Conservation (phyloP, 2,113 vertebrate genomes). For the Sylvietta virens region DNA sequence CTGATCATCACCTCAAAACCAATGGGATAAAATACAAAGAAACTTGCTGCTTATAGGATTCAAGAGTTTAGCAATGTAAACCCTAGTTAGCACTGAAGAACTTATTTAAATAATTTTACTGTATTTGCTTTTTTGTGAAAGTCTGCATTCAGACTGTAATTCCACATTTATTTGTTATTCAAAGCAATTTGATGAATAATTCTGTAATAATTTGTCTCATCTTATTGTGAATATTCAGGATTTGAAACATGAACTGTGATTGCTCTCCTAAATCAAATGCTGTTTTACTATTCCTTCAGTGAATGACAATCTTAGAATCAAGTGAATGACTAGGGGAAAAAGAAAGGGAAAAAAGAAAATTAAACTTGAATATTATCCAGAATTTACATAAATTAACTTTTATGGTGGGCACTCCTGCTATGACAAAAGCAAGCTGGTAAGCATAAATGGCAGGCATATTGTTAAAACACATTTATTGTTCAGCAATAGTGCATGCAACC, state of each 20-base stretch:
- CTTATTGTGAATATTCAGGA: slow-evolving; percentile 37
- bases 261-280: slow-evolving; percentile 24
- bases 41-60: neutral
- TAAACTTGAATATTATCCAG: neutral
- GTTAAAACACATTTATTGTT: neutral
- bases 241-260: neutral
- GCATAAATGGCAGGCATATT: neutral
- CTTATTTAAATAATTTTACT: neutral
- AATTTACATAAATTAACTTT: slow-evolving; percentile 4
- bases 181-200: slow-evolving; percentile 37
- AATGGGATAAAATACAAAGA: neutral
- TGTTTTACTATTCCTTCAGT: neutral
- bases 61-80: neutral
- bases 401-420: neutral
- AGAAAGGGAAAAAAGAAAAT: neutral
- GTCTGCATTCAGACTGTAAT: neutral
- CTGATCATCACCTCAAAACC: neutral
- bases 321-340: neutral
- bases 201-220: slow-evolving; percentile 18
- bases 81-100: neutral
- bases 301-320: neutral
- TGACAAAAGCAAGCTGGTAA: neutral
- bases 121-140: neutral
- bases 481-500: neutral
- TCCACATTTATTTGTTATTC: slow-evolving; percentile 18